phyloP scores from a whole-genome alignment of 1,140 invertebrate genomes.

The Zelostemma sp. region DNA sequence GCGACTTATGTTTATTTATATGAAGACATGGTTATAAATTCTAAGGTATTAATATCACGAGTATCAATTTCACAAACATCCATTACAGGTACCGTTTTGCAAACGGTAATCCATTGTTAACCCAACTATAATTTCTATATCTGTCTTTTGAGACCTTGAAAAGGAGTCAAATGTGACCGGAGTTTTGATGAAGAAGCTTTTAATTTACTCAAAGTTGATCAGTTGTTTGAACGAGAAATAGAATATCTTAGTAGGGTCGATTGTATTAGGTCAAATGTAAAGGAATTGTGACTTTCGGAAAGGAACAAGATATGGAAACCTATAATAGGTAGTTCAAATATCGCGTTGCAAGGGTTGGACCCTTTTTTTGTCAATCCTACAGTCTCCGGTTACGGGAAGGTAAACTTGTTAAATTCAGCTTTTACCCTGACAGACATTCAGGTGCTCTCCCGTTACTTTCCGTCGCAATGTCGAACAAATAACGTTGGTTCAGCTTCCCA shows the following conservation, averaged over 20 bases:
- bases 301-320: constrained; percentile 47
- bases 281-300: constrained; percentile 30
- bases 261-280: constrained; percentile 32
- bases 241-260: constrained; percentile 26
- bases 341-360: constrained; percentile 41
- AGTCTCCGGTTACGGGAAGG: constrained; percentile 38
- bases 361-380: constrained; percentile 33
- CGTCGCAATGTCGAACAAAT: not conserved
- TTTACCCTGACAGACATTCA: constrained; percentile 5
- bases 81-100: no score
- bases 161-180: no score
- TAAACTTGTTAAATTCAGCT: constrained; percentile 36
- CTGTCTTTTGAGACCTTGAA: no score
- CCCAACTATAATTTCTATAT: no score
- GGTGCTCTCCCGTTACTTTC: not conserved
- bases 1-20: no score
- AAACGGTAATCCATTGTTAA: no score
- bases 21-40: no score
- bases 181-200: no score
- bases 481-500: not conserved
- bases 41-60: no score
- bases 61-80: no score
- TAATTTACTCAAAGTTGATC: no score
- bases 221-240: constrained; percentile 14
- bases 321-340: constrained; percentile 35